Percentiles rank a stretch among this genome's conserved stretches.
Conservation (phyloP, 1,140 invertebrate genomes). For the Tribolium madens region DNA sequence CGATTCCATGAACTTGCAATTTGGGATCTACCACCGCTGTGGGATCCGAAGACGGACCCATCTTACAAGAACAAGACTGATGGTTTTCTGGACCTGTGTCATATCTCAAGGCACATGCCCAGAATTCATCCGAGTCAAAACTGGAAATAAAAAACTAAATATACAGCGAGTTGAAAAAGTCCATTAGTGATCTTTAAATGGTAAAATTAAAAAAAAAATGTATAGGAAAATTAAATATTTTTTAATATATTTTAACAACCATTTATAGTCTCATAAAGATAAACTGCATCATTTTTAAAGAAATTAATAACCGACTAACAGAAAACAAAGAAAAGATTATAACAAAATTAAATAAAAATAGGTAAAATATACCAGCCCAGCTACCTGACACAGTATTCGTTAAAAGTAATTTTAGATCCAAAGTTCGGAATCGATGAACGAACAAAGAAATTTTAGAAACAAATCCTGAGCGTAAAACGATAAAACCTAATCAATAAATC, state of each 20-base stretch:
- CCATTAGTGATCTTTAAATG: too few relatives aligned
- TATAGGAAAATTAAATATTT: too few relatives aligned
- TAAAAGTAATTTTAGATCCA: not conserved
- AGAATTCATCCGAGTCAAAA: constrained; percentile 81
- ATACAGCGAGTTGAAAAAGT: too few relatives aligned
- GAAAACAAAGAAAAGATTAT: not conserved
- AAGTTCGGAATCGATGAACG: not conserved
- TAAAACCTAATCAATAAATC: not conserved
- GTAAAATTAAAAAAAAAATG: too few relatives aligned
- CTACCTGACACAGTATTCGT: not conserved
- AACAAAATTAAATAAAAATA: not conserved
- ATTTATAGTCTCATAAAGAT: not conserved
- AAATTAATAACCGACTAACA: not conserved
- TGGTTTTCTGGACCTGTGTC: constrained; percentile 85
- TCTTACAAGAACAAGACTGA: constrained; percentile 83
- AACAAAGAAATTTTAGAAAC: not conserved
- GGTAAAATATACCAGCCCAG: not conserved
- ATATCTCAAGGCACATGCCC: constrained; percentile 80
- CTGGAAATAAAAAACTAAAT: constrained; percentile 53
- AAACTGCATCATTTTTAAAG: not conserved
- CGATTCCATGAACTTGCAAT: constrained; percentile 76
- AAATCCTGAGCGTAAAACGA: not conserved
- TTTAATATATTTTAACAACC: not conserved
- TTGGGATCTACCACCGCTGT: constrained; percentile 78
- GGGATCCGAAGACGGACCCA: constrained; percentile 77